Evolutionary conservation across 2,888 invertebrate species (phyloP).

Genomic region (Amphipyra tragopoginis): DNA sequence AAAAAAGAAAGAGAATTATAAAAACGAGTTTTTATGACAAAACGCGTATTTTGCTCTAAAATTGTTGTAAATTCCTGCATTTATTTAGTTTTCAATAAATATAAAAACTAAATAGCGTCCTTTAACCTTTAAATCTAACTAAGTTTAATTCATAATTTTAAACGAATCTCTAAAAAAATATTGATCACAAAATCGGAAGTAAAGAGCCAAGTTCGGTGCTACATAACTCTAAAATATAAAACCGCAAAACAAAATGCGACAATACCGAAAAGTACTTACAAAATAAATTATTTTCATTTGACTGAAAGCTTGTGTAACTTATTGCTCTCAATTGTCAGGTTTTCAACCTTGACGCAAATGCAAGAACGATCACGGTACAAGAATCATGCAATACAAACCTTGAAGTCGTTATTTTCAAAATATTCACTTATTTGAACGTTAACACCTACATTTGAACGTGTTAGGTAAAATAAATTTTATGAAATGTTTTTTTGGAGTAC

Average conservation of each 20-base stretch:
- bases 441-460: background rate
- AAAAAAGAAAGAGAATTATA: too few relatives aligned
- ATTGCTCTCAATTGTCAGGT: slow-evolving; percentile 19
- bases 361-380: slow-evolving; percentile 10
- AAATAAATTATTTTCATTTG: slow-evolving; percentile 1
- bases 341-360: slow-evolving; percentile 30
- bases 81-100: too few relatives aligned
- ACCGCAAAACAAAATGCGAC: too few relatives aligned
- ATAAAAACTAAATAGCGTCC: too few relatives aligned
- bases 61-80: too few relatives aligned
- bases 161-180: background rate
- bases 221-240: background rate
- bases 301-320: slow-evolving; percentile 23
- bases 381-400: slow-evolving; percentile 35
- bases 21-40: too few relatives aligned
- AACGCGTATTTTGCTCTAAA: too few relatives aligned
- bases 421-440: slow-evolving; percentile 28
- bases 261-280: too few relatives aligned
- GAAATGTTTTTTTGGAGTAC: too few relatives aligned
- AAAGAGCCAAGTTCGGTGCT: background rate
- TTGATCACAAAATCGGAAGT: background rate
- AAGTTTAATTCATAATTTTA: too few relatives aligned
- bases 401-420: slow-evolving; percentile 26
- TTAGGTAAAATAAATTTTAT: too few relatives aligned
- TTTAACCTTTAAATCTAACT: too few relatives aligned